Base-by-base conservation (phyloP, 1,140 invertebrate genomes). In the Ceratosolen solmsi region DNA sequence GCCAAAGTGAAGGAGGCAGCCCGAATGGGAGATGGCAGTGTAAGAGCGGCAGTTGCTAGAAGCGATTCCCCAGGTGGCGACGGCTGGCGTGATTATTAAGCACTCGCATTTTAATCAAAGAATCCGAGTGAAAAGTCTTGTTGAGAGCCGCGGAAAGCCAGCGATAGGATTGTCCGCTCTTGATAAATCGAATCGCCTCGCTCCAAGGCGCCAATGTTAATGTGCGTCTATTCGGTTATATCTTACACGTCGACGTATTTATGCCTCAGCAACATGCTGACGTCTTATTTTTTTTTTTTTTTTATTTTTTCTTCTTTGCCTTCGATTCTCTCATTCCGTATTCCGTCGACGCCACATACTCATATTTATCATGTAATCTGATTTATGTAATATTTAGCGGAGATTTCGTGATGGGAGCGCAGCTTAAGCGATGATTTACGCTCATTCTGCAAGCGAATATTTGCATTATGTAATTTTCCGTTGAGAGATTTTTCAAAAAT, bases 71-170 rank as follows among this genome's bases (percentile, higher is more conserved):
- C 80, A 79, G 82, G 82, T 83, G 63, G 20, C 74, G 70, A 15
- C 72, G 63, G 79, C 68, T 63, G 72, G 63, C 76, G 80, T 74
- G 80, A 84, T 86, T 84, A 86, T 86, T 84, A 86, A 86, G 82
- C 84, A n/a, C 41, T 84, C 87, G 87, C 89, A 90, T 91, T 91
- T 91, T 91, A 90, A 91, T 91, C 90, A 90, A 90, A 90, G 86
- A 85, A 87, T 84, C 84, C 81, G 84, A 90, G 90, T 90, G 89
- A 90, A 91, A 90, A 90, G 88, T 91, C 88, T 89, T 91, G 90
- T 90, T 84, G 84, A 84, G n/a, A 87, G 87, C 85, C 86, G 33
- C 58, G 86, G 27, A 51, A 56, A 60, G 54, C 36, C 11, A n/a
- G 27, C 25, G 27, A 90, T 89, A 88, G 89, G 89, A 90, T 90